Evolutionary conservation across 2,888 invertebrate species (phyloP), one percentile per base, ranked within the genome.

Genomic region (Sinhomidia bicolor): DNA sequence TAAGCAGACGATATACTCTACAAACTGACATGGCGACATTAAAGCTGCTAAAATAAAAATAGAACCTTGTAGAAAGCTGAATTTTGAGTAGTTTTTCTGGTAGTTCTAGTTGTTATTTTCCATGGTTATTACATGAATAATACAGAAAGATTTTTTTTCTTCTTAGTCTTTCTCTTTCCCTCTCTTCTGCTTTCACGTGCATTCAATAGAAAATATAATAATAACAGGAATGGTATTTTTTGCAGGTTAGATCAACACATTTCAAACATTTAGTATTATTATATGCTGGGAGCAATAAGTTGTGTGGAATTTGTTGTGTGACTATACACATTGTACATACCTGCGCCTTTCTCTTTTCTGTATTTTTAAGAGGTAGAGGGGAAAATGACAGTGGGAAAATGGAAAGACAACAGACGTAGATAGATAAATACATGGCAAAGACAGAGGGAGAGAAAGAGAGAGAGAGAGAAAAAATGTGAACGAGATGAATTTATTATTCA

Each of bases 91-190:
- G 41, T 17, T 1, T 4, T 14, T n/a, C 29, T 47, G 14, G 47
- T n/a, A 62, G 23, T 12, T 20, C 36, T 78, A 26, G 32, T 78
- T 57, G n/a, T 60, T 41, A 60, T 79, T 47, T 10, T 78, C 9
- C 5, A 54, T 54, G 47, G 54, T 57, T 79, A 79, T 79, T 79
- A 60, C 79, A 79, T 79, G 60, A 60, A 79, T 60, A 79, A 79
- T 79, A 17, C 14, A 79, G 57, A 60, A 14, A 79, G 57, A 60
- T 20, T 60, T 12, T 60, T 60, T n/a, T 23, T 54, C 54, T 3
- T 47, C 14, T 14, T 4, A 41, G 6, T 41, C 36, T 26, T 20
- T 71, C 54, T 14, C 51, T 76, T 29, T 17, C 26, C 26, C 17
- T 9, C 74, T 44, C 44, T 44, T 71, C 17, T 12, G 74, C 3